A percentile compares a stretch with the other conserved stretches of the same genome.
phyloP scores from a whole-genome alignment of 2,113 vertebrate genomes.

The Eublepharis macularius region DNA sequence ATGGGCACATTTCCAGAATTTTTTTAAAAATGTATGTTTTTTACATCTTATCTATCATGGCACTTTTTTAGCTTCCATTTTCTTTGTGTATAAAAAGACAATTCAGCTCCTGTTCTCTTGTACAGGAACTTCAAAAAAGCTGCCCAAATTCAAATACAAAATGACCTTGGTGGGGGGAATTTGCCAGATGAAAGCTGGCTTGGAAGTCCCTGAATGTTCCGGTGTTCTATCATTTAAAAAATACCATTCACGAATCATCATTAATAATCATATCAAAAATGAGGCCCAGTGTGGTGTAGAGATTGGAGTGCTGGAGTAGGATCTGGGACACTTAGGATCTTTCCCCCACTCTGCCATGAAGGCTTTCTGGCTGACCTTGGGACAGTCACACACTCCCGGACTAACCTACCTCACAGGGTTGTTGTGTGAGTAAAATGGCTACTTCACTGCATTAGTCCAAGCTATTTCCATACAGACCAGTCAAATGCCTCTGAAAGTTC shows the following conservation, averaged over 20 bases:
- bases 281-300: too few relatives aligned
- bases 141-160: not conserved
- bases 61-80: conserved; percentile 13
- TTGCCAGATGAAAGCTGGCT: not conserved
- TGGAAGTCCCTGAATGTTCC: not conserved
- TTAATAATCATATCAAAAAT: too few relatives aligned
- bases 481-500: too few relatives aligned
- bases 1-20: not conserved
- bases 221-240: not conserved
- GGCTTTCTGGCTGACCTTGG: too few relatives aligned
- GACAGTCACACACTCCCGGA: too few relatives aligned
- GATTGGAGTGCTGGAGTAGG: too few relatives aligned
- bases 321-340: too few relatives aligned
- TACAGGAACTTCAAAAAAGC: not conserved
- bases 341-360: too few relatives aligned
- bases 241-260: not conserved
- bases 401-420: too few relatives aligned
- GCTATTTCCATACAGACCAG: not conserved
- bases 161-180: not conserved
- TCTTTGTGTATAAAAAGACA: not conserved
- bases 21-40: not conserved
- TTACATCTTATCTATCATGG: not conserved
- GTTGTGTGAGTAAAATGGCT: too few relatives aligned
- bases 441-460: not conserved
- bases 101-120: conserved; percentile 3